Evolutionary conservation across 2,888 invertebrate genomes (phyloP).

Genomic region (Thereva nobilitata): DNA sequence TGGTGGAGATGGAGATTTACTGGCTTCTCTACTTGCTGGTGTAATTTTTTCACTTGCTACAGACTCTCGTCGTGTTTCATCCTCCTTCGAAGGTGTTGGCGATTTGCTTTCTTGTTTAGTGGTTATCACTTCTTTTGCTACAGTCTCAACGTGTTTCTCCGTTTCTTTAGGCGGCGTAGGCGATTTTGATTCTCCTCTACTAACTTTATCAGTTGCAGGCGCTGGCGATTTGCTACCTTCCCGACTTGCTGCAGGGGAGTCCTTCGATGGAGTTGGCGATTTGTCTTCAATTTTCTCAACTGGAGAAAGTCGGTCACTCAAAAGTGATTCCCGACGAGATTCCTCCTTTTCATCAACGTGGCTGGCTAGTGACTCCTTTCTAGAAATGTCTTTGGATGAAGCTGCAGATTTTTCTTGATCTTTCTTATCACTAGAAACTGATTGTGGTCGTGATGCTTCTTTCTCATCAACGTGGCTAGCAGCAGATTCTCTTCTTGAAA

Average conservation of each 20-base stretch:
- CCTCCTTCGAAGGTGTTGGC: slow-evolving; percentile 40
- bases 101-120: slow-evolving; percentile 39
- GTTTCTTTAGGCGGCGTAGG: background rate
- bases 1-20: slow-evolving; percentile 20
- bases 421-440: slow-evolving; percentile 2
- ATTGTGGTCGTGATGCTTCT: slow-evolving; percentile 16
- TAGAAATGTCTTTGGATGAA: slow-evolving; percentile 41
- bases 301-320: slow-evolving; percentile 17
- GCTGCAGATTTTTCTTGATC: too few species aligned
- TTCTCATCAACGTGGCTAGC: slow-evolving; percentile 42
- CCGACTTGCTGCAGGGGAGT: slow-evolving; percentile 34
- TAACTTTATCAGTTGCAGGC: background rate
- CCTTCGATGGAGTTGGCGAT: slow-evolving; percentile 39
- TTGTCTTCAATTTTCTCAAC: background rate
- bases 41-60: background rate
- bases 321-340: slow-evolving; percentile 21
- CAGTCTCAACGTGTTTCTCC: slow-evolving; percentile 29
- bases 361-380: slow-evolving; percentile 42
- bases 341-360: background rate
- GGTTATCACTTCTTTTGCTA: background rate
- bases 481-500: slow-evolving; percentile 45
- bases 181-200: background rate
- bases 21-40: slow-evolving; percentile 37
- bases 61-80: slow-evolving; percentile 1
- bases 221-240: background rate